A percentile compares a stretch with the other conserved stretches of the same genome.
Evolutionary conservation across 2,113 vertebrate genomes (phyloP).

Genomic region (Egretta garzetta): DNA sequence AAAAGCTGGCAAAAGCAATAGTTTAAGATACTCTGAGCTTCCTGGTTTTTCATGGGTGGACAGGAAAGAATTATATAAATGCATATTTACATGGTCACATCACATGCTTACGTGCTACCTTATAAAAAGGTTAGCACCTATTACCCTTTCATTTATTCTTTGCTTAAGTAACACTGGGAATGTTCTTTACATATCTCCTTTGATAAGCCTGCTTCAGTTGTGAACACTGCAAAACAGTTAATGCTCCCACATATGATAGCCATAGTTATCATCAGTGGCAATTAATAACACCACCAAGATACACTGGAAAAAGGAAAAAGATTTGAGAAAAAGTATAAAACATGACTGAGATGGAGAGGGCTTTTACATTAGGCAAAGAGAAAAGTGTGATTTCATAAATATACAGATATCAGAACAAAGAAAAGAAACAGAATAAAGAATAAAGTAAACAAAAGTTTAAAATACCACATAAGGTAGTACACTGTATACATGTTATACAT

Average conservation of each 20-base stretch:
- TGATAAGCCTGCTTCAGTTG: neutral
- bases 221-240: accelerated
- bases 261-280: neutral
- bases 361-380: neutral
- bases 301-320: neutral
- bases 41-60: accelerated
- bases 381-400: neutral
- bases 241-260: neutral
- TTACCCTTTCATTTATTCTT: neutral
- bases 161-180: accelerated
- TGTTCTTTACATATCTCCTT: accelerated
- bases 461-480: neutral
- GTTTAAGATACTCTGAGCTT: neutral
- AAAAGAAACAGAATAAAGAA: neutral
- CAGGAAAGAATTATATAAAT: neutral
- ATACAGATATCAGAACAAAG: neutral
- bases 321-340: neutral
- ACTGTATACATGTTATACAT: neutral
- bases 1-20: neutral
- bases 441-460: neutral
- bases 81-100: neutral
- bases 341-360: neutral
- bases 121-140: neutral
- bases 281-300: neutral
- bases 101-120: neutral